Evolutionary conservation across 23 tunicate genomes (phyloP).

Genomic region (Aplidium turbinatum): DNA sequence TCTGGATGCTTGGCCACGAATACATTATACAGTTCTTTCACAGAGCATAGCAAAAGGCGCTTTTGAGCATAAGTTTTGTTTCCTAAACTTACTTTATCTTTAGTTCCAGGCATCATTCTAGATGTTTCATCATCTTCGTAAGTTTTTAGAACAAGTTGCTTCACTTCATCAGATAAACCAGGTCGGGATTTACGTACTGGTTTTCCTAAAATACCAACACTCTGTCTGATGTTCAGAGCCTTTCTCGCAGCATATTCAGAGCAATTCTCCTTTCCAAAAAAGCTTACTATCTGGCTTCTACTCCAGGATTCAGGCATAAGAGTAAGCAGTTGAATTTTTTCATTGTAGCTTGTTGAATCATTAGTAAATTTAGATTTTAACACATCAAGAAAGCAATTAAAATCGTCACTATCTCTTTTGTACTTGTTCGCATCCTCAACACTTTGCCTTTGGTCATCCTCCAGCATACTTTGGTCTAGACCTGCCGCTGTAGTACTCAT

Average conservation of each 20-base stretch:
- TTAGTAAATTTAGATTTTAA: constrained; percentile 4
- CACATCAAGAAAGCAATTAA: background rate
- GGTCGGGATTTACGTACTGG: background rate
- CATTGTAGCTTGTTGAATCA: background rate
- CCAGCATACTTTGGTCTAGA: background rate
- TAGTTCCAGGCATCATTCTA: constrained; percentile 5
- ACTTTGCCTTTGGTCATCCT: background rate
- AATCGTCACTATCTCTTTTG: constrained; percentile 3
- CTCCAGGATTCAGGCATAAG: constrained; percentile 14
- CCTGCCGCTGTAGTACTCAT: background rate
- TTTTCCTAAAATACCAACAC: constrained; percentile 16
- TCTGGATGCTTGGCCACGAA: background rate
- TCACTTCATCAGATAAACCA: constrained; percentile 2
- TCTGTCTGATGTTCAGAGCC: constrained; percentile 9
- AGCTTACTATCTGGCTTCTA: background rate
- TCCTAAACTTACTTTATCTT: constrained; percentile 12
- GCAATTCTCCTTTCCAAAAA: constrained; percentile 4
- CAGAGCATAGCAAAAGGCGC: constrained; percentile 5
- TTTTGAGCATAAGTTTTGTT: constrained; percentile 14
- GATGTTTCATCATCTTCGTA: constrained; percentile 12
- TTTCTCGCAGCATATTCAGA: constrained; percentile 13
- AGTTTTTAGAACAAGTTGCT: background rate
- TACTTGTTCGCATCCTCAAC: background rate
- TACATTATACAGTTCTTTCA: constrained; percentile 1
- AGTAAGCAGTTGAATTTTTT: constrained; percentile 1